Evolutionary conservation across 2,113 vertebrate genomes (phyloP).

Genomic region (Drymodes brunneopygia): DNA sequence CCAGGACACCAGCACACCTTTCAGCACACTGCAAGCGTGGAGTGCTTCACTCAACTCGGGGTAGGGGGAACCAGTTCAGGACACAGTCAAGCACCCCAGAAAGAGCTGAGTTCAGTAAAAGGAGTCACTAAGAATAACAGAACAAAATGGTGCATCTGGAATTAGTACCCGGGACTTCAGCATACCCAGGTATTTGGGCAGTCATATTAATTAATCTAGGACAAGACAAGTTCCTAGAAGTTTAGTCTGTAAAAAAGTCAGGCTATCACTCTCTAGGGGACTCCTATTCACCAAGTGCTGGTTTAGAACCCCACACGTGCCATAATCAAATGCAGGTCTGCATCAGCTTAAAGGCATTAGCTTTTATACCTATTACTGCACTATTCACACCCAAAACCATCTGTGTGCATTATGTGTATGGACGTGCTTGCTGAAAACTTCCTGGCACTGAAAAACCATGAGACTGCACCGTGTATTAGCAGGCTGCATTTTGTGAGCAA

Average conservation of each 20-base stretch:
- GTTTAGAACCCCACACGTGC: background rate
- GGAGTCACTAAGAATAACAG: background rate
- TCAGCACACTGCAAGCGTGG: background rate
- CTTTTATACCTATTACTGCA: background rate
- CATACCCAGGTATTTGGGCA: background rate
- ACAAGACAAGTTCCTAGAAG: background rate
- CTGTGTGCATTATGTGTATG: background rate
- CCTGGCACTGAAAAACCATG: background rate
- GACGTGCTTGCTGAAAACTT: background rate
- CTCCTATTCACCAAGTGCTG: background rate
- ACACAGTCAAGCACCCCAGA: background rate
- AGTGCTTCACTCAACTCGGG: background rate
- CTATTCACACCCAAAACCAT: background rate
- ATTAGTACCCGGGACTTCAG: background rate
- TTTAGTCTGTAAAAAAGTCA: background rate
- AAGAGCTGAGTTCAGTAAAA: background rate
- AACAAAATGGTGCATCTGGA: constrained; percentile 66
- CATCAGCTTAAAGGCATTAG: background rate
- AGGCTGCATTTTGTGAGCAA: background rate
- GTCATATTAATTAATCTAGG: background rate
- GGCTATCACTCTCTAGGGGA: background rate
- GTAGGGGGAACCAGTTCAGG: background rate
- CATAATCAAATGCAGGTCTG: background rate
- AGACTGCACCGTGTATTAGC: background rate
- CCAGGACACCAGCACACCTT: background rate